These are phyloP conservation scores for Colossoma macropomum DNA, from an alignment of 2,113 vertebrate genomes.

Conservation along the genomic window DNA sequence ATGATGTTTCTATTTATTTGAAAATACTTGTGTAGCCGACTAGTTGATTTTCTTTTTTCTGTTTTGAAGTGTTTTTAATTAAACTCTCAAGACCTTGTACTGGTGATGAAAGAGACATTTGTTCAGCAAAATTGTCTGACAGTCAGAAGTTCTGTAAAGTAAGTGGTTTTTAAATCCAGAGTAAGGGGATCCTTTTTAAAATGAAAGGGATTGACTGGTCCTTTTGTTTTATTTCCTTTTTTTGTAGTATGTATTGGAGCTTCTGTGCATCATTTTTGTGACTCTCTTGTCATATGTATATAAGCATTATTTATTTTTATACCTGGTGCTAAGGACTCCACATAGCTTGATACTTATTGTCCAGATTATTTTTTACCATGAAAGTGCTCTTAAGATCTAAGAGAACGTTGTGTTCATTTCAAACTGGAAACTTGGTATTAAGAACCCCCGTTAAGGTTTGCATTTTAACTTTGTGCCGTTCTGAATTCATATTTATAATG, in stretches of 20 bases:
- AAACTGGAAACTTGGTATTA: constrained; percentile 4
- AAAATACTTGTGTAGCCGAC: neutral
- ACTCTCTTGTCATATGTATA: constrained; percentile 43
- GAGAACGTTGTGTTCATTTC: constrained; percentile 32
- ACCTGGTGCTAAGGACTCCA: constrained; percentile 64
- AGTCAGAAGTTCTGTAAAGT: neutral
- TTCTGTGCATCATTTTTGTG: constrained; percentile 13
- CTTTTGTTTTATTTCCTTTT: constrained; percentile 1
- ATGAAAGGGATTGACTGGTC: neutral
- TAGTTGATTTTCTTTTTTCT: neutral
- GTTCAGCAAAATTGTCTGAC: neutral
- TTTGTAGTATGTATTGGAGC: neutral
- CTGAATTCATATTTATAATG: neutral
- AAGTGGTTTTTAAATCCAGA: neutral
- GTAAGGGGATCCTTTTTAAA: neutral
- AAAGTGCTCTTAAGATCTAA: constrained; percentile 66
- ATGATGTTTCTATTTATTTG: constrained; percentile 52
- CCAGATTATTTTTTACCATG: constrained; percentile 49
- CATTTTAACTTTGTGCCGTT: neutral
- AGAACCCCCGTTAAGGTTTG: neutral
- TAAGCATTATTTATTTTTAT: constrained; percentile 63
- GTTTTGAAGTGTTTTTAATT: constrained; percentile 29
- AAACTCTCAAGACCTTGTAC: neutral
- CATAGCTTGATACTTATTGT: constrained; percentile 47
- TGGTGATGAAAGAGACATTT: neutral